phyloP scores from a whole-genome alignment of 2,888 invertebrate species.

The Gasteruption jaculator region DNA sequence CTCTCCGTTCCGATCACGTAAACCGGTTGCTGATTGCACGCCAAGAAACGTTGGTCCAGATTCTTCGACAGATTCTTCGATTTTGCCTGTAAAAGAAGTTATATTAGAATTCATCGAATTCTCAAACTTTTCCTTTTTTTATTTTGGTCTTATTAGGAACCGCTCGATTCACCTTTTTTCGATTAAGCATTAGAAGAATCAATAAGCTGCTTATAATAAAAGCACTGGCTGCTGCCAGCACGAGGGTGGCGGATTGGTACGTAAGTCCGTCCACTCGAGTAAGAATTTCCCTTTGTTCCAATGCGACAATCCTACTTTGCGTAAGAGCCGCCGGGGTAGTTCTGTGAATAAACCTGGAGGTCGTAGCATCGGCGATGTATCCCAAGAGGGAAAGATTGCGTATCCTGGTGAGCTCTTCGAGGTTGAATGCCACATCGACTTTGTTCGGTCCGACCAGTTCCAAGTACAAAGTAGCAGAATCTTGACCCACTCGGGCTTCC shows the following conservation, averaged over 20 bases:
- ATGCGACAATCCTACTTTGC: slow-evolving; percentile 51
- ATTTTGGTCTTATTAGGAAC: too few relatives aligned
- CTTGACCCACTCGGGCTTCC: slow-evolving; percentile 39
- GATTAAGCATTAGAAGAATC: slow-evolving; percentile 71
- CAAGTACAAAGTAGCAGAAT: slow-evolving; percentile 43
- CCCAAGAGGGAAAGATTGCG: slow-evolving; percentile 53
- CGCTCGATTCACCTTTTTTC: slow-evolving; percentile 58
- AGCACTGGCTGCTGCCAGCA: slow-evolving; percentile 73
- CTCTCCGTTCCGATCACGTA: slow-evolving; percentile 67
- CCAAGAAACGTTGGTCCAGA: slow-evolving; percentile 56
- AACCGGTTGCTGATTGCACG: slow-evolving; percentile 61
- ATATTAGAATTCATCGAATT: not conserved
- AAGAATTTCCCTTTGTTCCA: slow-evolving; percentile 66
- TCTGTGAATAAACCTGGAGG: slow-evolving; percentile 61
- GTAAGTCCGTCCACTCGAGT: slow-evolving; percentile 63
- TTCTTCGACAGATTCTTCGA: slow-evolving; percentile 29
- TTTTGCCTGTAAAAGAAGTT: slow-evolving; percentile 31
- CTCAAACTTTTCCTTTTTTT: slow-evolving; percentile 1
- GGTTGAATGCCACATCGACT: slow-evolving; percentile 72
- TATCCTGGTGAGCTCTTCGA: slow-evolving; percentile 70
- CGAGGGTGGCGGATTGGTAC: slow-evolving; percentile 74
- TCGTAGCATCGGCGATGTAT: slow-evolving; percentile 61
- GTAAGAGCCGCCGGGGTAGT: slow-evolving; percentile 47
- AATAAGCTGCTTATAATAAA: slow-evolving; percentile 75
- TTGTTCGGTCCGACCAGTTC: slow-evolving; percentile 68